Evolutionary conservation across 2,888 invertebrate species (phyloP).

Genomic region (Calameuta idolon): DNA sequence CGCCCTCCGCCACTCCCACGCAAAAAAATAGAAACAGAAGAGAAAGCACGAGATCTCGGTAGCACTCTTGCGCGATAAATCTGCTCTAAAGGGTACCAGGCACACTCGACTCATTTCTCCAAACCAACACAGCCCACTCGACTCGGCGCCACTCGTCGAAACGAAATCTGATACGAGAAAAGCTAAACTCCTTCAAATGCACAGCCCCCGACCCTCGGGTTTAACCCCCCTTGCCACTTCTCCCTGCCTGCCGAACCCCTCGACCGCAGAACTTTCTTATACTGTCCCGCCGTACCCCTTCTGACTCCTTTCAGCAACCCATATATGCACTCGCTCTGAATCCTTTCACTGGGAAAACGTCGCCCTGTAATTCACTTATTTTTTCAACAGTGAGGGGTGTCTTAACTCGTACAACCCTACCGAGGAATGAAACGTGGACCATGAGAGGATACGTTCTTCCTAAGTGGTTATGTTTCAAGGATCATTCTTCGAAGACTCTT

Average conservation of each 20-base stretch:
- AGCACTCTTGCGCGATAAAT: constrained; percentile 33
- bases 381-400: constrained; percentile 18
- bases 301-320: constrained; percentile 23
- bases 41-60: background rate
- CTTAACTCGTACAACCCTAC: background rate
- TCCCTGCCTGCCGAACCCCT: constrained; percentile 4
- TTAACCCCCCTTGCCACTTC: constrained; percentile 6
- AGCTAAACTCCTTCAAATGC: constrained; percentile 62
- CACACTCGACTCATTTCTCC: constrained; percentile 58
- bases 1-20: background rate
- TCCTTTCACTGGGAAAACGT: constrained; percentile 52
- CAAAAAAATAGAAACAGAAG: background rate
- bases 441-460: constrained; percentile 14
- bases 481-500: background rate
- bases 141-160: constrained; percentile 58
- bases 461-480: background rate
- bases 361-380: constrained; percentile 48
- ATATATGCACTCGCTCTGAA: constrained; percentile 29
- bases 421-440: background rate
- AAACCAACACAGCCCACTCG: constrained; percentile 55
- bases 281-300: constrained; percentile 10
- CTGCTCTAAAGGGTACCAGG: constrained; percentile 25
- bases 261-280: constrained; percentile 20
- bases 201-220: constrained; percentile 42
- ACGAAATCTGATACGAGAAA: constrained; percentile 63